Evolutionary conservation across 2,888 invertebrate species (phyloP), one percentile per base, ranked within the genome.

Genomic region (Amaurobius ferox): DNA sequence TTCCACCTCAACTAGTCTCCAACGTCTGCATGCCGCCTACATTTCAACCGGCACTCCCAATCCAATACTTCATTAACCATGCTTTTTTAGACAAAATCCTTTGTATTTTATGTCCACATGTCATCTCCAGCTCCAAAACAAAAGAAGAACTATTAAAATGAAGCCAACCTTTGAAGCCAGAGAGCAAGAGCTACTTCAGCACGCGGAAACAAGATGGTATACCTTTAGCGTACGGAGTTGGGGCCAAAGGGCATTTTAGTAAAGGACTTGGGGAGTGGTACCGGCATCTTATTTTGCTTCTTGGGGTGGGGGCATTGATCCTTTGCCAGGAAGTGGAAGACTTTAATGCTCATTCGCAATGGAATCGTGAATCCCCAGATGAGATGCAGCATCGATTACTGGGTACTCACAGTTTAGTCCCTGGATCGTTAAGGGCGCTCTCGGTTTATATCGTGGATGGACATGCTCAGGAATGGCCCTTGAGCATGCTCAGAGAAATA

Each of bases 221-320:
- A 30, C 64, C 64, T 48, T 16, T 64, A 9, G 29, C 64, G 29
- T 16, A 64, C 30, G 30, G 30, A 9, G 64, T 16, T 7, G 28
- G 64, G 64, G 28, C 29, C 64, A 64, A 29, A 29, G 64, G 30
- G 29, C 64, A 64, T 30, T 7, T 7, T 3, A 30, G n/a, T 30
- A 30, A 68, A 68, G 68, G 68, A 35, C 68, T 39, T 39, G 68
- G 68, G 35, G 39, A 39, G 68, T 68, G 68, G 70, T 40, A n/a
- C 29, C 26, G 23, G 40, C 68, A 40, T 35, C 68, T 35, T 19
- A 23, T 40, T 40, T 44, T 2, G 30, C 16, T 23, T 28, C 30
- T 16, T 16, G 64, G 30, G 64, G 64, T 30, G 64, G 30, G 64
- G 30, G 64, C 64, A 64, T 64, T 64, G 64, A 64, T 64, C 64